Percentiles rank a stretch among this genome's conserved stretches.
These are phyloP conservation scores for Xiphophorus couchianus DNA, from an alignment of 2,113 vertebrate genomes.

Conservation along the genomic window DNA sequence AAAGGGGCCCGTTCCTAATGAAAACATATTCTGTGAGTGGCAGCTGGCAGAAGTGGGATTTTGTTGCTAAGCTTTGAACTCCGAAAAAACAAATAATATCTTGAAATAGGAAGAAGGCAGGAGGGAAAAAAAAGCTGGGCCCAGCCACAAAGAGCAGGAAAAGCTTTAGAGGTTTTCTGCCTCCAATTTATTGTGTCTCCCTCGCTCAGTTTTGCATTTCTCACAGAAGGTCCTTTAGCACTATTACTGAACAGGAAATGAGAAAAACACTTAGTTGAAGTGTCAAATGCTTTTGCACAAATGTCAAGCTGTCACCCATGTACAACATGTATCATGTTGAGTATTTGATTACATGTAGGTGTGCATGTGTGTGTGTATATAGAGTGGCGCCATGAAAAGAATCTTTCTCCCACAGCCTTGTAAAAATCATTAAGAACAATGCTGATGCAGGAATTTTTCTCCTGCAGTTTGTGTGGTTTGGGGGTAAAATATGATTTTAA, in stretches of 20 bases:
- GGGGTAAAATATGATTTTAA: constrained; percentile 53
- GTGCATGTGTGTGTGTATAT: constrained; percentile 46
- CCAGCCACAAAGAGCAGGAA: constrained; percentile 69
- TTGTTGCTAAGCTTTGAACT: constrained; percentile 82
- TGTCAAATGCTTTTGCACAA: constrained; percentile 55
- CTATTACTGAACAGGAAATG: constrained; percentile 53
- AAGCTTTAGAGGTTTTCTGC: constrained; percentile 60
- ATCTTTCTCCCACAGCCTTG: constrained; percentile 44
- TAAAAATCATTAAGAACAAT: constrained; percentile 57
- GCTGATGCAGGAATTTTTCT: constrained; percentile 58
- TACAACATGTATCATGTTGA: constrained; percentile 37
- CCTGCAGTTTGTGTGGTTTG: constrained; percentile 36
- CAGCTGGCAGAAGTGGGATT: constrained; percentile 69
- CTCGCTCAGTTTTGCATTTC: constrained; percentile 48
- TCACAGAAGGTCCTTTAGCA: constrained; percentile 35
- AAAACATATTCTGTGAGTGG: constrained; percentile 76
- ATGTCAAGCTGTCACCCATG: constrained; percentile 44
- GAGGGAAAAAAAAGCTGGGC: constrained; percentile 47
- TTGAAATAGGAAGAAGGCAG: constrained; percentile 59
- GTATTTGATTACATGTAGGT: constrained; percentile 36
- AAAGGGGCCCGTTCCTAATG: constrained; percentile 66
- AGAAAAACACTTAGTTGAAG: constrained; percentile 62
- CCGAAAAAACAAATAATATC: constrained; percentile 79
- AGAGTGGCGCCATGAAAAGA: constrained; percentile 59
- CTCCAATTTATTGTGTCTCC: constrained; percentile 45